Conservation (phyloP, 2,797 vertebrate genomes). For the Pogonophryne albipinna region DNA sequence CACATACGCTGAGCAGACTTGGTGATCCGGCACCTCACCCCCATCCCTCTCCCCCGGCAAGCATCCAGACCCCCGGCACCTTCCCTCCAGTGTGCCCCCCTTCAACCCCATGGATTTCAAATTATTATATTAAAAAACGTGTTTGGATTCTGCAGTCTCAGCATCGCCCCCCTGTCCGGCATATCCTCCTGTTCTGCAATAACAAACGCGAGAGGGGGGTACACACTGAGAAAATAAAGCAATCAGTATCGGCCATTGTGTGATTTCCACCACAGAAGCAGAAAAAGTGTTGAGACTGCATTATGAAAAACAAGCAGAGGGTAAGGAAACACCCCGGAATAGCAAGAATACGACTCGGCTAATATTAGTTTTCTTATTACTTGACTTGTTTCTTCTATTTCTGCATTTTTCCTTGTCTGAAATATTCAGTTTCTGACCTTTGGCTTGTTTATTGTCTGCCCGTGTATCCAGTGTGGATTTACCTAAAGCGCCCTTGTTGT, state of each 20-base stretch:
- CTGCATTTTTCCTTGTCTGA: constrained; percentile 56
- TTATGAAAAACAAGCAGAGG: constrained; percentile 85
- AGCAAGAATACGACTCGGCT: constrained; percentile 71
- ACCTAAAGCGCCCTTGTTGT: constrained; percentile 37
- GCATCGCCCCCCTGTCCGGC: constrained; percentile 67
- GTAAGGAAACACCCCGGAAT: constrained; percentile 79
- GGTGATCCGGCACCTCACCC: constrained; percentile 29
- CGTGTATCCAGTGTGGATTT: constrained; percentile 46
- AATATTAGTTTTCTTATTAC: constrained; percentile 79
- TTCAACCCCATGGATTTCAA: constrained; percentile 60
- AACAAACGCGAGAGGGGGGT: constrained; percentile 82
- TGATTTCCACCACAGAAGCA: constrained; percentile 81
- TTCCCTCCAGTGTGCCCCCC: constrained; percentile 11
- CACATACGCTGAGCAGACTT: constrained; percentile 47
- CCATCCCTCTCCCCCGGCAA: background rate
- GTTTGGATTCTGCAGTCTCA: constrained; percentile 80
- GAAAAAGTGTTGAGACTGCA: constrained; percentile 85
- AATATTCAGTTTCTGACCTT: constrained; percentile 65
- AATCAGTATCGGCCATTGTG: constrained; percentile 82
- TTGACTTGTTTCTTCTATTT: constrained; percentile 53
- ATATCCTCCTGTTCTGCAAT: constrained; percentile 82
- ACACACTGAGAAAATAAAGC: constrained; percentile 84
- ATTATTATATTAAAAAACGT: constrained; percentile 76
- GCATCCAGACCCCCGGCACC: constrained; percentile 41
- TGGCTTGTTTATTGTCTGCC: constrained; percentile 68